Evolutionary conservation across 2,888 invertebrate genomes (phyloP), one percentile per base, ranked within the genome.

Genomic region (Frankliniella intonsa): DNA sequence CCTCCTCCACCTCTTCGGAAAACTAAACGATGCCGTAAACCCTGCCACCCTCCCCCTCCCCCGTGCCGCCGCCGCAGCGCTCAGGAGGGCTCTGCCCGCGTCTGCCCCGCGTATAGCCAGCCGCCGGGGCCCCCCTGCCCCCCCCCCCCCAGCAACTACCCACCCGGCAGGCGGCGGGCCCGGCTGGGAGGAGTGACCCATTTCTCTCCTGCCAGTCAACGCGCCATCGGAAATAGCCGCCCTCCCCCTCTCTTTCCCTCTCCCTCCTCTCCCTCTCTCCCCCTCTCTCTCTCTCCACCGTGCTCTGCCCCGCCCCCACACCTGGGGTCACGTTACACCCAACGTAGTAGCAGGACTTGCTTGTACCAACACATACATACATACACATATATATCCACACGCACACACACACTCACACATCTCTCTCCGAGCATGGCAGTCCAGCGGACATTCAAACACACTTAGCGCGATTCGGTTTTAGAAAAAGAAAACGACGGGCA

Each of bases 251-350:
- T 55, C 55, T 55, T 7, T 55, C 55, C 7, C 69, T 69, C 69
- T 22, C 22, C 22, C 25, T 76, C 69, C 69, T 25, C 62, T 62
- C 62, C 14, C 62, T 7, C 62, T 7, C 62, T 11, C n/a, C 22
- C 69, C 8, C 69, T 25, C 22, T 12, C 69, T 22, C 69, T 19
- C n/a, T 25, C 55, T 55, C 55, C 55, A 55, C 55, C 17, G 22
- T 19, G 69, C 22, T 5, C 25, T 10, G 25, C 69, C 69, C 22
- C 69, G 69, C 69, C 69, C 69, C 69, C 69, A 25, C 25, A 76
- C 69, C 69, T 76, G 69, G 69, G 69, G 69, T 76, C 69, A 76
- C 69, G 69, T 76, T 76, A 76, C 69, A 76, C 69, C n/a, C 62
- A 17, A 38, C 38, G 38, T 38, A 38, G 38, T 38, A 5, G 38